Conservation (phyloP, 1,140 invertebrate genomes). For the Lasaia peninsularis region DNA sequence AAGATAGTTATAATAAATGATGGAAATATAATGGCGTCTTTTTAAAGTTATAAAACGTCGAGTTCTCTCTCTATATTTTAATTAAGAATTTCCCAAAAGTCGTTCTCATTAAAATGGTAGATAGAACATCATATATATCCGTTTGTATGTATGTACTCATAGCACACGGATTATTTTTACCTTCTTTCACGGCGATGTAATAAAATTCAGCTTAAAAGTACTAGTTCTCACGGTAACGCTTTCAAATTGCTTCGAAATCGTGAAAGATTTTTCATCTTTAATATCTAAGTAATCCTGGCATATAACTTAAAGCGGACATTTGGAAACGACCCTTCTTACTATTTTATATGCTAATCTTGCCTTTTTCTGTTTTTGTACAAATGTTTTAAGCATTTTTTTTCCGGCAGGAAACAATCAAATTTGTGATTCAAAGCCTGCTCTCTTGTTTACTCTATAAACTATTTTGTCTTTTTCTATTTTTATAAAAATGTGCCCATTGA, state of each 20-base stretch:
- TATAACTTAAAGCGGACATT: neutral
- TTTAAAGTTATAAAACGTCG: too few relatives aligned
- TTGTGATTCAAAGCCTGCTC: too few relatives aligned
- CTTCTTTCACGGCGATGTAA: slow-evolving; percentile 70
- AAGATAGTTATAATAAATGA: too few relatives aligned
- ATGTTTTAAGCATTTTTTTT: too few relatives aligned
- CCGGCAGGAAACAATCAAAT: too few relatives aligned
- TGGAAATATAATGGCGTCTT: too few relatives aligned
- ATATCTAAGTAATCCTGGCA: slow-evolving; percentile 11
- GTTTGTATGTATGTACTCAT: neutral
- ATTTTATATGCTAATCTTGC: slow-evolving; percentile 2
- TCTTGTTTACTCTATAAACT: too few relatives aligned
- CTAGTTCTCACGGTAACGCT: slow-evolving; percentile 34
- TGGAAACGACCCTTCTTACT: neutral
- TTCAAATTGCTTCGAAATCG: slow-evolving; percentile 11
- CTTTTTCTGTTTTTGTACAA: too few relatives aligned
- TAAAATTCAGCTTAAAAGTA: slow-evolving; percentile 74
- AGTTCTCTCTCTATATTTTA: too few relatives aligned
- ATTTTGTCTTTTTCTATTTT: too few relatives aligned
- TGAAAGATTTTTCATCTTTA: slow-evolving; percentile 12
- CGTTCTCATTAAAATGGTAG: neutral
- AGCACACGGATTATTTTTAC: slow-evolving; percentile 47
- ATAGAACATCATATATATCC: neutral
- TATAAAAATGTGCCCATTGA: too few relatives aligned
- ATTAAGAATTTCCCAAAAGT: too few relatives aligned